Percentiles rank a stretch among this genome's conserved stretches.
Conservation (phyloP, 2,888 invertebrate species). For the Apocheima hispidaria region DNA sequence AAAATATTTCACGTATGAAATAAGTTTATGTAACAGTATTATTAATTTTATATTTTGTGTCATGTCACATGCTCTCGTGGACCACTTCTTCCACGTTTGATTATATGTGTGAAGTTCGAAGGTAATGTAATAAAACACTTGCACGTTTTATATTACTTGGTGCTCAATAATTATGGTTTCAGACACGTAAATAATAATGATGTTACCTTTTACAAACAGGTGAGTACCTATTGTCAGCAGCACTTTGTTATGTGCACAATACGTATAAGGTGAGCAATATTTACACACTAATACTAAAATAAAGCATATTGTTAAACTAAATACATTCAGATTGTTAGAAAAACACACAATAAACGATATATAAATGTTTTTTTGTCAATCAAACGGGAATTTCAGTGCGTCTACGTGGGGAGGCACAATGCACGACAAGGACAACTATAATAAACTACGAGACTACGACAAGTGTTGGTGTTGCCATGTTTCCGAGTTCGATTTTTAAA, state of each 20-base stretch:
- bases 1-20: neutral
- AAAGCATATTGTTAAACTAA: neutral
- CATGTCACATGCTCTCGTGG: conserved; percentile 9
- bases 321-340: neutral
- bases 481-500: too few species aligned
- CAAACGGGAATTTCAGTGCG: too few species aligned
- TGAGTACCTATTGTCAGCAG: neutral
- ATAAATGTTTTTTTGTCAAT: neutral
- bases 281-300: neutral
- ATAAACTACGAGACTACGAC: too few species aligned
- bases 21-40: conserved; percentile 3
- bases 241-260: neutral
- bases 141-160: neutral
- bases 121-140: neutral
- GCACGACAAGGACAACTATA: too few species aligned
- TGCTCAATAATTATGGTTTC: neutral
- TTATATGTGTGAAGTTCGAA: neutral
- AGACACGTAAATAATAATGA: too few species aligned
- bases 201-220: conserved; percentile 3
- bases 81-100: neutral
- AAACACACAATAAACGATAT: neutral
- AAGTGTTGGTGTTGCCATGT: too few species aligned
- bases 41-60: neutral
- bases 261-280: neutral
- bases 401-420: too few species aligned